phyloP scores from a whole-genome alignment of 1,140 invertebrate species.

The Caenorhabditis remanei region DNA sequence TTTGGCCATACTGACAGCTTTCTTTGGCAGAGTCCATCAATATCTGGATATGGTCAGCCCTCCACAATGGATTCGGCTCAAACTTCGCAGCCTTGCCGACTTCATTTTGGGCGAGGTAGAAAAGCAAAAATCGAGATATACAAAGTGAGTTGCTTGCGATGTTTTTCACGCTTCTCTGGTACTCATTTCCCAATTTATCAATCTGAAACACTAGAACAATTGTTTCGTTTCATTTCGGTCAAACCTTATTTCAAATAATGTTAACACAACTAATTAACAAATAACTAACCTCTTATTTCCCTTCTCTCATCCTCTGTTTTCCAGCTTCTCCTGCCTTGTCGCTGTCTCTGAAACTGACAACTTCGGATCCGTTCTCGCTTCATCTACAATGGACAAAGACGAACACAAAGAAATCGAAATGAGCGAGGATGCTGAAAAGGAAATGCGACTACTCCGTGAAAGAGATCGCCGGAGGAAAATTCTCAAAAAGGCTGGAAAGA shows the following conservation, averaged over 20 bases:
- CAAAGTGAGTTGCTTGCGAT: conserved; percentile 47
- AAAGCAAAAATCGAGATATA: conserved; percentile 57
- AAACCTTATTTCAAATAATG: too few relatives aligned
- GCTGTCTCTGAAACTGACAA: conserved; percentile 61
- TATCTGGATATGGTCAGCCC: conserved; percentile 50
- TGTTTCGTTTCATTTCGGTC: too few relatives aligned
- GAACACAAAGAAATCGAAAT: conserved; percentile 55
- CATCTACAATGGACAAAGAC: conserved; percentile 36
- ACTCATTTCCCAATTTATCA: too few relatives aligned
- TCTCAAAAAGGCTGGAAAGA: conserved; percentile 24
- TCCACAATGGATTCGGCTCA: conserved; percentile 30
- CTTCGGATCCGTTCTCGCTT: conserved; percentile 20
- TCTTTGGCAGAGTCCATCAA: conserved; percentile 48
- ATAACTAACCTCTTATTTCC: not conserved
- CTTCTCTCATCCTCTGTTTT: conserved; percentile 1
- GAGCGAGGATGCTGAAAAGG: conserved; percentile 63
- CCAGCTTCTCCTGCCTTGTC: conserved; percentile 62
- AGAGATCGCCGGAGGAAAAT: conserved; percentile 42
- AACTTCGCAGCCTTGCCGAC: conserved; percentile 24
- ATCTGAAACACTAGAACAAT: too few relatives aligned
- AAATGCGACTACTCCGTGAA: conserved; percentile 58
- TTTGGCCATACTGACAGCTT: conserved; percentile 17
- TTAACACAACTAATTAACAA: too few relatives aligned
- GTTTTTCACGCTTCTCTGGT: too few relatives aligned
- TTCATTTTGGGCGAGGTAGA: conserved; percentile 52